These are phyloP conservation scores for Crocuta crocuta DNA, from an alignment of 2,113 vertebrate genomes.

Conservation along the genomic window DNA sequence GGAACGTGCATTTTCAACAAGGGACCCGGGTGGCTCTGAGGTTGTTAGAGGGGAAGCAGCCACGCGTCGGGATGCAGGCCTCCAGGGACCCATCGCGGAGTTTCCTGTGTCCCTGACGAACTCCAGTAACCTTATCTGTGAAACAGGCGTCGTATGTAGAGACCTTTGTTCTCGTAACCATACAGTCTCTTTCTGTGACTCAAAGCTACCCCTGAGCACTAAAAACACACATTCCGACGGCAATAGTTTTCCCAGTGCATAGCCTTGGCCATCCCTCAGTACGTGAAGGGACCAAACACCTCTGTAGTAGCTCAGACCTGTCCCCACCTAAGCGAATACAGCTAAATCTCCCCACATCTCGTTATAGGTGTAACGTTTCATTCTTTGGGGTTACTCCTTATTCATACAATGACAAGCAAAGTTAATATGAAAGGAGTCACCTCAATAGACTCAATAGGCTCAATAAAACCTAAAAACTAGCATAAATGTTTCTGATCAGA, in stretches of 20 bases:
- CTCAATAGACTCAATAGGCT: not conserved
- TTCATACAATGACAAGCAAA: not conserved
- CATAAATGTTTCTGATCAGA: slow-evolving; percentile 3
- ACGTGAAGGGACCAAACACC: not conserved
- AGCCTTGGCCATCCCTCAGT: not conserved
- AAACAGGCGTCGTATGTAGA: not conserved
- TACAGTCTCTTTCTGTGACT: too few species aligned
- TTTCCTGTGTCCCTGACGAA: not conserved
- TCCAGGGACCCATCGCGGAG: fast-evolving
- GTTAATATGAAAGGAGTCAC: not conserved
- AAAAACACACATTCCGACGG: not conserved
- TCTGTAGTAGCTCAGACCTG: too few species aligned
- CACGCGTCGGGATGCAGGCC: too few species aligned
- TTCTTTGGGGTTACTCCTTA: not conserved
- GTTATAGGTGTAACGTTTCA: fast-evolving
- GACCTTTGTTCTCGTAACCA: not conserved
- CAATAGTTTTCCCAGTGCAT: not conserved
- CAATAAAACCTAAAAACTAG: not conserved
- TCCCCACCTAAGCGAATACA: not conserved
- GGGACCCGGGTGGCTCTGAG: not conserved
- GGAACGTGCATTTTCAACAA: not conserved
- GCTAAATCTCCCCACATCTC: not conserved
- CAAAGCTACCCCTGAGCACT: not conserved
- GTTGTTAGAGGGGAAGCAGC: not conserved
- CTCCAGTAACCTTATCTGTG: not conserved